Conservation (phyloP, 2,113 vertebrate genomes). For the Centropristis striata region DNA sequence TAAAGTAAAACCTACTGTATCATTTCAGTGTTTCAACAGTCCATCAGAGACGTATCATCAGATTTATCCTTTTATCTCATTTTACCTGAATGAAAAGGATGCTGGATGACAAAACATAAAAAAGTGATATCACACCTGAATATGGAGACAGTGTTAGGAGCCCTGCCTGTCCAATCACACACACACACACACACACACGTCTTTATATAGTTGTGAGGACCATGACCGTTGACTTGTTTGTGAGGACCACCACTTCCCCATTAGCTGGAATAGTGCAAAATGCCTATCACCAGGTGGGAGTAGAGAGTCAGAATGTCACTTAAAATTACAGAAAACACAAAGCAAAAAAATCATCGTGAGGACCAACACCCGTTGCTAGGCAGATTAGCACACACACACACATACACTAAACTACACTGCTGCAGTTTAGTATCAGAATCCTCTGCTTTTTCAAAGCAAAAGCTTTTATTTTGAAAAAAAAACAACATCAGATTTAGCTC, state of each 20-base stretch:
- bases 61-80: conserved; percentile 60
- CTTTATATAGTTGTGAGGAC: too few relatives aligned
- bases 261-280: too few relatives aligned
- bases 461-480: neutral
- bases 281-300: too few relatives aligned
- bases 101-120: conserved; percentile 23
- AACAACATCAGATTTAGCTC: neutral
- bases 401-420: conserved; percentile 12
- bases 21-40: conserved; percentile 53
- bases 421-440: conserved; percentile 2
- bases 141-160: conserved; percentile 49
- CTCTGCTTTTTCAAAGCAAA: neutral
- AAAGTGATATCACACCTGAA: conserved; percentile 42
- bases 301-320: too few relatives aligned
- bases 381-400: conserved; percentile 28
- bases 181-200: conserved; percentile 25
- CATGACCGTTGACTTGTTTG: too few relatives aligned
- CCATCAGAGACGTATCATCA: conserved; percentile 4
- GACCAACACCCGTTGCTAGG: too few relatives aligned
- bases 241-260: too few relatives aligned
- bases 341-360: too few relatives aligned
- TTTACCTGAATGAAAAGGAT: conserved; percentile 64
- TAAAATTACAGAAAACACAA: too few relatives aligned
- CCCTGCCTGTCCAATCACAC: conserved; percentile 28
- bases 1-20: conserved; percentile 56